Evolutionary conservation across 2,888 invertebrate species (phyloP), one percentile per base, ranked within the genome.

Genomic region (Drosophila buzzatii): DNA sequence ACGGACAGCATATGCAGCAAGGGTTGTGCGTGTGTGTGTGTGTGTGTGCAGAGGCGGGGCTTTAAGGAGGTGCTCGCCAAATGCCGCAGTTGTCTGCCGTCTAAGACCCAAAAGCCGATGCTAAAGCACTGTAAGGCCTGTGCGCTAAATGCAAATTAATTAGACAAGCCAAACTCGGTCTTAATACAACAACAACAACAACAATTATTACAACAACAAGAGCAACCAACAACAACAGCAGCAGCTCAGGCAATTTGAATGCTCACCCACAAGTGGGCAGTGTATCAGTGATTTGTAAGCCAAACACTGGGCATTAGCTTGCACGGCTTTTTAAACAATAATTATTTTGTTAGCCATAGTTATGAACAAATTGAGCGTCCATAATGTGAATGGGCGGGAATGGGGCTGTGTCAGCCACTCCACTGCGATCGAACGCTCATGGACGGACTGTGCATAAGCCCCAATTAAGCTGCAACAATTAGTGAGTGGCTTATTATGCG

Each of bases 111-210:
- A 76, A 70, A 76, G 67, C 66, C 68, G 49, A 49, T 65, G 52
- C 61, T 53, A 58, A 58, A 64, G 66, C 61, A 59, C 56, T 71
- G 62, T 65, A 37, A 76, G 59, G 60, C 70, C 70, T 62, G 70
- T 73, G 67, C 62, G 66, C 73, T 78, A 80, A 83, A 78, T 83
- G 75, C 75, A 83, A 83, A 82, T 83, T 83, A 83, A 82, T 82
- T 83, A 83, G 77, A 75, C 69, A 73, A 77, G 69, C 58, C 59
- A 62, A 76, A 73, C 49, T 65, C 70, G 70, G 62, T 59, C 62
- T 64, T 62, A 63, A 57, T 56, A 42, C 47, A 68, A 45, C 37
- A 55, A 35, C 53, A 59, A 42, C 37, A 69, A 27, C 39, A 63
- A 27, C 27, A 9, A n/a, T n/a, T 23, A 18, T 16, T 18, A 14